Evolutionary conservation across 2,797 vertebrate genomes (phyloP), one percentile per base, ranked within the genome.

Genomic region (Remorina albescens): DNA sequence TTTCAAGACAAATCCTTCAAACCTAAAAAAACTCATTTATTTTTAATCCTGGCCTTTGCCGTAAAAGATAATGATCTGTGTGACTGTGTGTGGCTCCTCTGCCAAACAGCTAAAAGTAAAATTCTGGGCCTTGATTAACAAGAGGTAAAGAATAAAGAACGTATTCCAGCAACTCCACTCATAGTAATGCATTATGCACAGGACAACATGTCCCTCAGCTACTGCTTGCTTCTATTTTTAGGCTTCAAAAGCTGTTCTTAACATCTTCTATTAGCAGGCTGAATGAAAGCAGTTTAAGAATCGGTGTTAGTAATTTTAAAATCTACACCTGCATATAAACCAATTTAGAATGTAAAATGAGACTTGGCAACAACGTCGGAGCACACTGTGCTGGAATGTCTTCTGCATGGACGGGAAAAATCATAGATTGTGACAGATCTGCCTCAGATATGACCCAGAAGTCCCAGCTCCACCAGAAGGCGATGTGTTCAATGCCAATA

Each of bases 151-250:
- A 28, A 67, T 30, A 50, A 61, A 58, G 74, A 50, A 81, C 63
- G 77, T 67, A 73, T 53, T 74, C 55, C 58, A 80, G 76, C 53
- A 74, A 32, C 54, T 67, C 66, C 28, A 70, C 71, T 65, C 71
- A 50, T 57, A 32, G 44, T 65, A 76, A 88, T 80, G 78, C 66
- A 82, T 89, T 82, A 84, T 88, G 74, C 76, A 88, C 57, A 70
- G 66, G 76, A 78, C 61, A 62, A 64, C 80, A 68, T 67, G 72
- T 89, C 87, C 80, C 81, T 68, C 55, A 63, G 83, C 86, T 67
- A 42, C 54, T 12, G 74, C 80, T 51, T 76, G 34, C 18, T 39
- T 83, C 90, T 89, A 90, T 93, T 88, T 91, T 84, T 88, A 92
- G 67, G 12, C 37, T 70, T 76, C 53, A 75, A 57, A 82, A 78